Percentiles rank a stretch among this genome's conserved stretches.
phyloP scores from a whole-genome alignment of 2,113 vertebrate species.

The Osmerus eperlanus region DNA sequence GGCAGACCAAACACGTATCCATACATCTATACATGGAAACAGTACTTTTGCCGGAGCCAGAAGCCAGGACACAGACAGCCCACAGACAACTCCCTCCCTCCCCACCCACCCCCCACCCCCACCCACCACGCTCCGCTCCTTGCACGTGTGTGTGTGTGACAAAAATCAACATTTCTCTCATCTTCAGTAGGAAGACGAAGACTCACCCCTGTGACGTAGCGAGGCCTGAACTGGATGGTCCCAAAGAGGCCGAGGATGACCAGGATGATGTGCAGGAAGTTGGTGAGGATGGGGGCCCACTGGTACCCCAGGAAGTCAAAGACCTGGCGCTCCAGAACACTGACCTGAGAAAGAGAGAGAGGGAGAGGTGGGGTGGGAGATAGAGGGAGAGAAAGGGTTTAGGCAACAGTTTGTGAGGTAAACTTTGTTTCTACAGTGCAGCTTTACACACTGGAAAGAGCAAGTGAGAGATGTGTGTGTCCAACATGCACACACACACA shows the following conservation, averaged over 20 bases:
- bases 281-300: conserved; percentile 10
- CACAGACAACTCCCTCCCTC: too few species aligned
- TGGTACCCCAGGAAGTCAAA: conserved; percentile 20
- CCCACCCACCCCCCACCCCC: too few species aligned
- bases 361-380: background rate
- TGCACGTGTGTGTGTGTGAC: too few species aligned
- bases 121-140: too few species aligned
- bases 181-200: too few species aligned
- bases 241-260: conserved; percentile 1
- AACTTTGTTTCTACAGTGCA: too few species aligned
- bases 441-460: background rate
- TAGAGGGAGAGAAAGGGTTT: background rate
- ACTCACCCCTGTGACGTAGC: background rate
- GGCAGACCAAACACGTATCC: too few species aligned
- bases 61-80: too few species aligned
- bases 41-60: too few species aligned
- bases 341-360: background rate
- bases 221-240: background rate
- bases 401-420: background rate
- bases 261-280: conserved; percentile 18
- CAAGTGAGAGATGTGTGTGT: background rate
- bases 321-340: conserved; percentile 20
- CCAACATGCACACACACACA: conserved; percentile 26
- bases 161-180: too few species aligned
- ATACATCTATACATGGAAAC: too few species aligned